Evolutionary conservation across 2,797 vertebrate species (phyloP).

Genomic region (Pampus argenteus): DNA sequence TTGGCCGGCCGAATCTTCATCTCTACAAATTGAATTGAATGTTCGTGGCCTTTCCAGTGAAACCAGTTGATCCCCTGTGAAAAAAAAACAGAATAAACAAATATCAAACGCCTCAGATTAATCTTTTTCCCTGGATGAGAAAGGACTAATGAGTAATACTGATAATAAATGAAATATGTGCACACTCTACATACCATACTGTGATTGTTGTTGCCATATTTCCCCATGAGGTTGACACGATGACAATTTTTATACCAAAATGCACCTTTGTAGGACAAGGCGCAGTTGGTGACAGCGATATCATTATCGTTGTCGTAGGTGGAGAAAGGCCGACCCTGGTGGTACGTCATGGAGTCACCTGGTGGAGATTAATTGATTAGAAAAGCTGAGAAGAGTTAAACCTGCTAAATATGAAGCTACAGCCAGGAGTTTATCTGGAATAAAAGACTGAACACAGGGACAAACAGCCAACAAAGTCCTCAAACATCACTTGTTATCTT

Average conservation of each 20-base stretch:
- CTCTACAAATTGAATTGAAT: slow-evolving; percentile 95
- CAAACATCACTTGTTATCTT: not conserved
- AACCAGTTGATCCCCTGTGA: slow-evolving; percentile 97
- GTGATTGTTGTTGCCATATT: slow-evolving; percentile 93
- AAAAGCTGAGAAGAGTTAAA: too few relatives aligned
- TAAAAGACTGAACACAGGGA: not conserved
- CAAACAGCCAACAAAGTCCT: not conserved
- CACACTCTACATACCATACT: slow-evolving; percentile 88
- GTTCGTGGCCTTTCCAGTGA: slow-evolving; percentile 97
- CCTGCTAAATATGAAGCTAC: too few relatives aligned
- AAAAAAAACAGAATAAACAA: slow-evolving; percentile 3
- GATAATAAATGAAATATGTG: not conserved
- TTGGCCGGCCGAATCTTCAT: slow-evolving; percentile 95
- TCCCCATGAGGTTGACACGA: slow-evolving; percentile 96
- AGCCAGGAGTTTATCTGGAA: not conserved
- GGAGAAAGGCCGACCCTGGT: slow-evolving; percentile 94
- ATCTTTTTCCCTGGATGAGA: not conserved
- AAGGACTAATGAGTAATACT: not conserved
- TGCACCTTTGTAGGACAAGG: slow-evolving; percentile 96
- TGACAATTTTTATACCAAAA: slow-evolving; percentile 99
- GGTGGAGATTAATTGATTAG: not conserved
- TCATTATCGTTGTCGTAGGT: slow-evolving; percentile 96
- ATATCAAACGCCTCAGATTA: not conserved
- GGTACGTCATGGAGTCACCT: slow-evolving; percentile 96
- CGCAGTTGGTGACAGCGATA: slow-evolving; percentile 97